Evolutionary conservation across 2,888 invertebrate genomes (phyloP).

Genomic region (Tetheella fluctuosa): DNA sequence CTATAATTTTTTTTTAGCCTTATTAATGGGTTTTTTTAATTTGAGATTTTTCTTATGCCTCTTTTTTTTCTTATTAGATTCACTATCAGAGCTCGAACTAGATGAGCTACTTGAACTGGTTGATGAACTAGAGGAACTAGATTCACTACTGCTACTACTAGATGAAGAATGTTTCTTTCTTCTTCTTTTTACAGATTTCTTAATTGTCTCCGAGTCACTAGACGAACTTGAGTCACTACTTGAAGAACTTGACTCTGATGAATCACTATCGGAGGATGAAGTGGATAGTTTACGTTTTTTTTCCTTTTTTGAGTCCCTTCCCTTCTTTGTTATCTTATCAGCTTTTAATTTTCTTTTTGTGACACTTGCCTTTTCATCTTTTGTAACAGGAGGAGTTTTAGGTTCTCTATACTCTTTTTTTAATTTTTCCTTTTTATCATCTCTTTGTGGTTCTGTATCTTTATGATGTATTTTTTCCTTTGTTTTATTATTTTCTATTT

Average conservation of each 20-base stretch:
- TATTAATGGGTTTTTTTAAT: conserved; percentile 40
- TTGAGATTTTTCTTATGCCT: conserved; percentile 47
- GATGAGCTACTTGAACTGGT: conserved; percentile 56
- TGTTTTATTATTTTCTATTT: background rate
- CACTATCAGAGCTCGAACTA: conserved; percentile 68
- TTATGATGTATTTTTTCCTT: background rate
- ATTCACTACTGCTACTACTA: conserved; percentile 56
- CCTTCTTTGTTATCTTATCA: conserved; percentile 31
- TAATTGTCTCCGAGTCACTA: conserved; percentile 62
- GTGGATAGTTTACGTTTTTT: conserved; percentile 68
- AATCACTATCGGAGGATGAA: conserved; percentile 63
- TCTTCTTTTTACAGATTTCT: conserved; percentile 46
- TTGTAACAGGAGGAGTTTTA: conserved; percentile 37
- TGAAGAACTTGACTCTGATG: conserved; percentile 65
- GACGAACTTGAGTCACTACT: conserved; percentile 69
- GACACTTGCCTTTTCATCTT: conserved; percentile 28
- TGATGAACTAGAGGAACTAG: conserved; percentile 61
- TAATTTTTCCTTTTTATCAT: conserved; percentile 30
- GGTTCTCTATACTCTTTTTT: conserved; percentile 24
- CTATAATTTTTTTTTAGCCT: conserved; percentile 51
- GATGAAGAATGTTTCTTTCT: conserved; percentile 63
- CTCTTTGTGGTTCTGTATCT: conserved; percentile 13
- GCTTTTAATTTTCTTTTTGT: conserved; percentile 21
- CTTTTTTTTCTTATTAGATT: conserved; percentile 51
- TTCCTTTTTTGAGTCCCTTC: conserved; percentile 30